These are phyloP conservation scores for pig (Sus scrofa) DNA, from an alignment of 2,113 vertebrate species.

Conservation along the genomic window DNA sequence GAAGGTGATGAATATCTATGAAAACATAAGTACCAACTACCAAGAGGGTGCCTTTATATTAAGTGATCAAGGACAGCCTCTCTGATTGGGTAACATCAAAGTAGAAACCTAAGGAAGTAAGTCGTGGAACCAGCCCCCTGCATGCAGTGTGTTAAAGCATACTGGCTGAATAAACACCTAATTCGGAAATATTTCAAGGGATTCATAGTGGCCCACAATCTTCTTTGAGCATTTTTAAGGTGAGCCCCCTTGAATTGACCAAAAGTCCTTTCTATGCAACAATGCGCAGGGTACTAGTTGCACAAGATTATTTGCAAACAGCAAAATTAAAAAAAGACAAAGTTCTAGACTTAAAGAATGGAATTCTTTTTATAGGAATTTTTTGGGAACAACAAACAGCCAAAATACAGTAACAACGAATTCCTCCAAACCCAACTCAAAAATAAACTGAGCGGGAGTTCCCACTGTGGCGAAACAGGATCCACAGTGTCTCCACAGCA, in stretches of 20 bases:
- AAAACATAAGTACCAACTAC: too few species aligned
- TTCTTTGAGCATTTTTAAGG: neutral
- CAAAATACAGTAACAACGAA: neutral
- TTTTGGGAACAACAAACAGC: neutral
- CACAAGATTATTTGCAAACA: neutral
- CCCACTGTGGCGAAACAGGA: too few species aligned
- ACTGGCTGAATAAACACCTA: neutral
- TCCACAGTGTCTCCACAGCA: too few species aligned
- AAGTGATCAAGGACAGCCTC: neutral
- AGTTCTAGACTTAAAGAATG: neutral
- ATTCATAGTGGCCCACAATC: neutral
- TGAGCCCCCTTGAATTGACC: neutral
- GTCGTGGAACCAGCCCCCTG: neutral
- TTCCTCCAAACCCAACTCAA: neutral
- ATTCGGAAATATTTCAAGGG: conserved; percentile 41
- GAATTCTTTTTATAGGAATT: neutral
- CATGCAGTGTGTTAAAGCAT: neutral
- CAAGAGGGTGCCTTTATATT: neutral
- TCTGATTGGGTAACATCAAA: neutral
- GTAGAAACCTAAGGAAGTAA: neutral
- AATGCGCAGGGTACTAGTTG: neutral
- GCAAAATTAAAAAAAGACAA: neutral
- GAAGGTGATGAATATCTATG: neutral
- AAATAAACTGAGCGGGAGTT: neutral
- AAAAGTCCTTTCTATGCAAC: neutral